Base-by-base conservation (phyloP, 1,140 invertebrate species). In the Drosophila insularis region DNA sequence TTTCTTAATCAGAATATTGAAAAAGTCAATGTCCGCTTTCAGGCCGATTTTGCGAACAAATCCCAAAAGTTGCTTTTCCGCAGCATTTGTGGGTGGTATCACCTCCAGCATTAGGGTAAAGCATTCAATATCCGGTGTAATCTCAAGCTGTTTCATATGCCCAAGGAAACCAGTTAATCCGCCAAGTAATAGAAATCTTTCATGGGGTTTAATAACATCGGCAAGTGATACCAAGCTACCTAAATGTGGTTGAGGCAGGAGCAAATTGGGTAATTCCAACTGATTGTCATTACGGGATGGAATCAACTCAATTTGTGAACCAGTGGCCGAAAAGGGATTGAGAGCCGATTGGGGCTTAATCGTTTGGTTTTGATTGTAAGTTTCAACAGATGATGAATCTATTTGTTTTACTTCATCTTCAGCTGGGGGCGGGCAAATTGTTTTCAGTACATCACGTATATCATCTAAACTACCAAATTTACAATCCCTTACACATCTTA, bases 1-100 rank as follows among this genome's bases (percentile, higher is more conserved):
- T 86, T 95, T 96, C 81, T 96, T 97, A 56, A 98, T 98, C 13
- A 98, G 92, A 89, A 96, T 94, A 92, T 98, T 99, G 78, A 94
- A 97, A 89, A 98, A 97, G 86, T 95, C 94, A 39, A 96, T 94
- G 92, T 98, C 97, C 0, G 95, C 92, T 77, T 93, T 93, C 0
- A 97, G 86, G 11, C 93, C 92, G 37, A 92, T 91, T 60, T 92
- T 85, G 59, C 94, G 93, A 82, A 97, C 94, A 21, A 93, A 86
- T 39, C 86, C 71, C 5, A 97, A 70, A 6, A 97, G 78, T 73
- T 94, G 92, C 73, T 95, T 92, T 92, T 98, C 97, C 31, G 94
- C 93, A 53, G 93, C 90, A 61, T 89, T 81, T 32, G 93, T 95
- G 58, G 94, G 91, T 4, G 96, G 96, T 65, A 97, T 93, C 66